Base-by-base conservation (phyloP, 2,797 vertebrate species). In the Lutjanus campechanus region DNA sequence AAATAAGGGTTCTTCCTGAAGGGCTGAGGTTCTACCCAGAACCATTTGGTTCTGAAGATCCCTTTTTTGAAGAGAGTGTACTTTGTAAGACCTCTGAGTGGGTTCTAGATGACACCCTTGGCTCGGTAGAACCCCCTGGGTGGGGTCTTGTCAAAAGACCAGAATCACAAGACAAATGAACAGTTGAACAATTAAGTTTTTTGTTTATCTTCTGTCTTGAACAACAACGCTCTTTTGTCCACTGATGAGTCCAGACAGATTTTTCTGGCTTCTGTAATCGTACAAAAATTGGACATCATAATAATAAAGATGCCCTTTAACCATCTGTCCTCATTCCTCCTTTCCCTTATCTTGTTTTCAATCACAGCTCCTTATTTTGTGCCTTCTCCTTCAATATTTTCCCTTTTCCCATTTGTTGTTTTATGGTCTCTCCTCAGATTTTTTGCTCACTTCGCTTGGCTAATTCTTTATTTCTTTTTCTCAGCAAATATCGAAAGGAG, bases 381-480 rank as follows among this genome's bases (percentile, higher is more conserved):
- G 25, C 36, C 56, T 70, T 74, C 61, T 66, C 53, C 81, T 63
- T 58, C 47, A 61, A 59, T 58, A 78, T 72, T 81, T 79, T 70
- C 70, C 71, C 54, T 51, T 76, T 54, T 88, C 81, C 78, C 62
- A 70, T 81, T 75, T 90, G 75, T 91, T 89, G 60, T 82, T 76
- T 82, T 54, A 84, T 51, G 9, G 44, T 73, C 82, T 78, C 83
- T n/a, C 43, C 13, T 73, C 50, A 88, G 61, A 80, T 85, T 83
- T 71, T 36, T 41, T 83, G 20, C 47, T 46, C 53, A 50, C 20
- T 63, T 72, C 25, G 44, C 65, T 72, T 64, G 64, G 44, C 64
- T 36, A 47, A 83, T 78, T 69, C 56, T 67, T 3, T 72, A 55
- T 82, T 79, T 79, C 4, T 62, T 73, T 73, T 73, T n/a, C 40